Evolutionary conservation across 1,140 invertebrate species (phyloP).

Genomic region (Drosophila littoralis): DNA sequence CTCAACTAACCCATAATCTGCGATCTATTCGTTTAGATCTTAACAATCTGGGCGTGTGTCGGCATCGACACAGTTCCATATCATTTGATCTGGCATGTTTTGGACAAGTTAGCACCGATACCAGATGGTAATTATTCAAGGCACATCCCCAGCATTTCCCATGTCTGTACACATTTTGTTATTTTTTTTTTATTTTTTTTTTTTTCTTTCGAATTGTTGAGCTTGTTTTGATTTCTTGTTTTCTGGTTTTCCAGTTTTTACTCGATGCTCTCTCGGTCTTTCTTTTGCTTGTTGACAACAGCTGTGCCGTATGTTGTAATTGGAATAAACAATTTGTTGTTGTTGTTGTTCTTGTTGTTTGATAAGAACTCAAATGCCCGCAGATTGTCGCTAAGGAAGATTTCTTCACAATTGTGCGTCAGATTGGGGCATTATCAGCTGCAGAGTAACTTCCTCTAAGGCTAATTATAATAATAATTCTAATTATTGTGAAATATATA

Average conservation of each 20-base stretch:
- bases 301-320: constrained; percentile 65
- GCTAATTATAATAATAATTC: constrained; percentile 2
- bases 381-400: constrained; percentile 51
- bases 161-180: constrained; percentile 1
- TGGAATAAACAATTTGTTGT: constrained; percentile 53
- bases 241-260: constrained; percentile 37
- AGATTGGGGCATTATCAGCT: constrained; percentile 48
- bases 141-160: constrained; percentile 29
- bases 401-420: constrained; percentile 23
- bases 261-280: constrained; percentile 12
- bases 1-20: not conserved
- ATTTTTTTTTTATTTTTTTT: constrained; percentile 25
- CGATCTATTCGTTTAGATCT: constrained; percentile 4
- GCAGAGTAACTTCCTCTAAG: constrained; percentile 12
- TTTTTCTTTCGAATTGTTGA: constrained; percentile 34
- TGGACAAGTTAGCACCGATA: constrained; percentile 46
- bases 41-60: constrained; percentile 15
- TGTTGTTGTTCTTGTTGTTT: constrained; percentile 29
- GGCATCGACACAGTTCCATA: constrained; percentile 30
- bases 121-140: constrained; percentile 56
- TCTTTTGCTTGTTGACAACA: constrained; percentile 32
- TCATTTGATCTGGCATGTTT: constrained; percentile 27
- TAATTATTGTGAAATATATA: constrained; percentile 38
- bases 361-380: constrained; percentile 57
- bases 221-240: constrained; percentile 62